Evolutionary conservation across 1,140 invertebrate genomes (phyloP), one percentile per base, ranked within the genome.

Genomic region (Drosophila truncata): DNA sequence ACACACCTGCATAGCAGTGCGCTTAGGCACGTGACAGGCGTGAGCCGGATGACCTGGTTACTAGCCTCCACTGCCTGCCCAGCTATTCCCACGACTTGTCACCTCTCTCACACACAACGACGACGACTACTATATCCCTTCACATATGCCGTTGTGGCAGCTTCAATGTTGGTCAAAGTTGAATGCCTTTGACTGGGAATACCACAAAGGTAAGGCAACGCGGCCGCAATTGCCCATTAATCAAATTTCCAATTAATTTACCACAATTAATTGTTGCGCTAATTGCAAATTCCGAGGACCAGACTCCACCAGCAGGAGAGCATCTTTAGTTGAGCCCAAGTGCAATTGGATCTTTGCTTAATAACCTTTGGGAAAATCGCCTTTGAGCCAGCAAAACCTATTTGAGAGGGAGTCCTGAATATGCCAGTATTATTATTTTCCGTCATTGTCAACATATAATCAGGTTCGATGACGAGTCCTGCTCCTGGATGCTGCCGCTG

Each of bases 171-270:
- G 80, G 80, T 73, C 78, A 79, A 78, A 88, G 84, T 80, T 84
- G 80, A 88, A 78, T 85, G 70, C 73, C 67, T 85, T 66, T 58
- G 63, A 49, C 69, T 33, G 58, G 78, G 49, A 49, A 60, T 54
- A 55, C 76, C 75, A 64, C 75, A 86, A 63, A 72, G 72, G 47
- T 31, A n/a, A 50, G 62, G 66, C 41, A 47, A 61, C 20, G 52
- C 52, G 20, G 16, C 62, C 70, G 39, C 80, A 80, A 64, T 62
- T 55, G 73, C 59, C 76, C 75, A 82, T 90, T 90, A 82, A 90
- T 90, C 81, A 90, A 85, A 82, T 90, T 80, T 91, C 81, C 79
- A 85, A 90, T 90, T 90, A 85, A 82, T 90, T 80, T 85, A 76
- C 67, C 82, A 90, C 82, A 90, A 90, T 82, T 85, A 90, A 90